phyloP scores from a whole-genome alignment of 35 echinoderm and acorn worm species.

The Heliocidaris tuberculata region DNA sequence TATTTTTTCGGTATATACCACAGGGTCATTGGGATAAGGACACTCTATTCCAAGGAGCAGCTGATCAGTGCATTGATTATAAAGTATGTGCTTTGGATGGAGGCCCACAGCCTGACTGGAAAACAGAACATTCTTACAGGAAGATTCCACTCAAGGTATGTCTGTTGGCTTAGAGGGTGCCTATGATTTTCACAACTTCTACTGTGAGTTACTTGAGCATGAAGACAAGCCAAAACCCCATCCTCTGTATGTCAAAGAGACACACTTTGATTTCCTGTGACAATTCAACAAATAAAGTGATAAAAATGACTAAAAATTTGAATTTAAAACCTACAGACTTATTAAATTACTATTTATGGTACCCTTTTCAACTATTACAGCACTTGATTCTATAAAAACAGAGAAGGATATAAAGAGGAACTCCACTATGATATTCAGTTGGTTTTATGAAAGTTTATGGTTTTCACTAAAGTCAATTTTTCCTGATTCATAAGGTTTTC shows the following conservation, averaged over 20 bases:
- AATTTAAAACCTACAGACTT: neutral
- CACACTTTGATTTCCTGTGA: neutral
- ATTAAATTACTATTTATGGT: too few species aligned
- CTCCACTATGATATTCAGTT: too few species aligned
- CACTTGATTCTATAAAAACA: too few species aligned
- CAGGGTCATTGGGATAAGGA: conserved; percentile 17
- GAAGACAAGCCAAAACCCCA: neutral
- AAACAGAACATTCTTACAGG: conserved; percentile 23
- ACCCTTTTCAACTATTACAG: too few species aligned
- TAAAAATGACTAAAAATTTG: neutral
- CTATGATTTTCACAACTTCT: neutral
- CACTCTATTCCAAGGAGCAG: conserved; percentile 27
- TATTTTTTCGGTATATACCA: neutral
- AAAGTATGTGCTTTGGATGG: conserved; percentile 23
- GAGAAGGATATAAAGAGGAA: too few species aligned
- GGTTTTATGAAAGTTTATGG: too few species aligned
- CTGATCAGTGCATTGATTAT: conserved; percentile 33
- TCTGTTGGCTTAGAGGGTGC: neutral
- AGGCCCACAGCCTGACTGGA: conserved; percentile 9
- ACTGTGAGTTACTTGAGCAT: neutral
- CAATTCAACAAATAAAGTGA: neutral
- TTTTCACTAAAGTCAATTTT: too few species aligned
- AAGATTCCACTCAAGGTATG: neutral
- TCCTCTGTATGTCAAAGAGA: neutral
- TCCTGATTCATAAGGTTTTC: too few species aligned